Percentiles rank a stretch among this genome's conserved stretches.
These are phyloP conservation scores for Eriosoma lanigerum DNA, from an alignment of 1,140 invertebrate genomes.

Conservation along the genomic window DNA sequence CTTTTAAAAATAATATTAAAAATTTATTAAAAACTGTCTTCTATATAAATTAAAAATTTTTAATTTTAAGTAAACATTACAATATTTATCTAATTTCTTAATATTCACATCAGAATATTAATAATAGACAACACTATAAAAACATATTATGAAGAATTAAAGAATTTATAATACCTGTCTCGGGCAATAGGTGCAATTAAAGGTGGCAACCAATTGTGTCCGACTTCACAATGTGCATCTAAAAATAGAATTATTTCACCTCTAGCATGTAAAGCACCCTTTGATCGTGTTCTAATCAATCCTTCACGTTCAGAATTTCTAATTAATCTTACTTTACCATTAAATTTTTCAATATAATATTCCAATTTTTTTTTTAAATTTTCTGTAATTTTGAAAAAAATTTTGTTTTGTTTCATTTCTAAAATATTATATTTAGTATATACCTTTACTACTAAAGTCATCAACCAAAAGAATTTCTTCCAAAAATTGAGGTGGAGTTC, in stretches of 20 bases:
- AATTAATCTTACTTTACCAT: constrained; percentile 84
- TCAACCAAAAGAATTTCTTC: constrained; percentile 97
- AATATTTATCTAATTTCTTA: no score
- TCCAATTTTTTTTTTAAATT: constrained; percentile 87
- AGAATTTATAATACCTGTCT: constrained; percentile 65
- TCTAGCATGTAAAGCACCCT: constrained; percentile 87
- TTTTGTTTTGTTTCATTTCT: not conserved
- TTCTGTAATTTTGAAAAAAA: constrained; percentile 61
- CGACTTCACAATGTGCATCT: constrained; percentile 92
- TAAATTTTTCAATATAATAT: constrained; percentile 83
- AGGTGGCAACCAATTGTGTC: constrained; percentile 94
- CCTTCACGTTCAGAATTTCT: constrained; percentile 86
- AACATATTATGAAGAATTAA: not conserved
- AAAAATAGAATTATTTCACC: constrained; percentile 98
- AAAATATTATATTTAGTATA: constrained; percentile 15
- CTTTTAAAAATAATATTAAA: constrained; percentile 57
- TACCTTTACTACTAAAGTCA: constrained; percentile 94
- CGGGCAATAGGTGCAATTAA: constrained; percentile 89
- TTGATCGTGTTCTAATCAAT: constrained; percentile 85
- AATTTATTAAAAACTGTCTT: not conserved
- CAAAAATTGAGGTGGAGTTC: constrained; percentile 84
- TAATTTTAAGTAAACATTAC: no score
- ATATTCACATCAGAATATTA: no score
- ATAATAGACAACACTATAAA: no score
- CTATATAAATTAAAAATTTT: not conserved